Evolutionary conservation across 2,797 vertebrate genomes (phyloP).

Genomic region (Heliangelus exortis): DNA sequence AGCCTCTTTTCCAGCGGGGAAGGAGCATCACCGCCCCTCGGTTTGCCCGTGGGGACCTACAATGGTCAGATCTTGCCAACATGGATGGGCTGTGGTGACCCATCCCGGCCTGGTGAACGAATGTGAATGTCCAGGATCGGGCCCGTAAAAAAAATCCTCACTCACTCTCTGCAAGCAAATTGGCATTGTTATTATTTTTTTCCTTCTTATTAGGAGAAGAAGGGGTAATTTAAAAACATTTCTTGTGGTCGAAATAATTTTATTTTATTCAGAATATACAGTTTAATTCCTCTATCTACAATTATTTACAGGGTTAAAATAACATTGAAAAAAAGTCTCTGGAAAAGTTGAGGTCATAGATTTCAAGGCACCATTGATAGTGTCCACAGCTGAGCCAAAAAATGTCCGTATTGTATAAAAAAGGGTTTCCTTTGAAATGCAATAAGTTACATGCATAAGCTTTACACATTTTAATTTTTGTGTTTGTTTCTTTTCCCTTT

Average conservation of each 20-base stretch:
- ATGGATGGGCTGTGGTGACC: neutral
- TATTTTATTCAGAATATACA: conserved; percentile 91
- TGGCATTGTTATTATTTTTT: neutral
- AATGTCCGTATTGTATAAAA: conserved; percentile 83
- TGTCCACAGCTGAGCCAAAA: conserved; percentile 87
- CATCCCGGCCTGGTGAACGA: neutral
- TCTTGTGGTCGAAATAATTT: conserved; percentile 85
- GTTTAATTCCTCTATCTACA: conserved; percentile 89
- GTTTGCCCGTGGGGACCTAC: neutral
- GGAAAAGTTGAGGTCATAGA: conserved; percentile 87
- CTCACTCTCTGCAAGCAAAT: neutral
- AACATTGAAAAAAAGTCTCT: conserved; percentile 84
- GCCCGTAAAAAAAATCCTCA: neutral
- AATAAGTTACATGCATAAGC: conserved; percentile 99
- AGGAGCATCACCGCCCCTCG: neutral
- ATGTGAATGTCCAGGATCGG: neutral
- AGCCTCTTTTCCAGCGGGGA: neutral
- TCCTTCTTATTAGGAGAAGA: neutral
- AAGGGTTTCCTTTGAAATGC: conserved; percentile 91
- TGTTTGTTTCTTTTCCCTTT: conserved; percentile 67
- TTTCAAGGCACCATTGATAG: conserved; percentile 90
- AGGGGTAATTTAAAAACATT: conserved; percentile 35
- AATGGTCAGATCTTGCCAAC: neutral
- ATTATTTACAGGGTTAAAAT: conserved; percentile 86
- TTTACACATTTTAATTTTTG: conserved; percentile 92